Conservation (phyloP, 2,797 vertebrate species). For the Falco columbarius region DNA sequence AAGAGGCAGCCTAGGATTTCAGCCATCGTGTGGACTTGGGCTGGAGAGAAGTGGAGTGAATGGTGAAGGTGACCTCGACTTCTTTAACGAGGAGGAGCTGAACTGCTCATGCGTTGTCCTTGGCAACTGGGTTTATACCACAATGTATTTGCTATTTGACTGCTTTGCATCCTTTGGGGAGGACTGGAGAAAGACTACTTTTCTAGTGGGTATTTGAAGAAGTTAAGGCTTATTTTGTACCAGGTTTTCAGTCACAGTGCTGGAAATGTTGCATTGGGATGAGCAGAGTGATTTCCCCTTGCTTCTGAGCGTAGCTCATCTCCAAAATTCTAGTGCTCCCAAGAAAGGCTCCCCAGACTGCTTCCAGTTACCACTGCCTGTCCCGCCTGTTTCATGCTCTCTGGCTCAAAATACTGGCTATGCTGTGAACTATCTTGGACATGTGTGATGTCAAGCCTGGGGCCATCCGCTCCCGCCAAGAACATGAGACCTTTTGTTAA, state of each 20-base stretch:
- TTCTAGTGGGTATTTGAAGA: background rate
- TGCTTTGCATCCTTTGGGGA: background rate
- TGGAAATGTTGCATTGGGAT: background rate
- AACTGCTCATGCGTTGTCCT: background rate
- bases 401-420: background rate
- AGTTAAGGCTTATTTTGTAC: background rate
- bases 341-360: background rate
- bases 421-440: background rate
- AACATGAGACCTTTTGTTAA: background rate
- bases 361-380: background rate
- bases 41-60: background rate
- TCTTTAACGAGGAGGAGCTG: background rate
- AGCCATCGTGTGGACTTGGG: background rate
- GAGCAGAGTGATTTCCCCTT: background rate
- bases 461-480: background rate
- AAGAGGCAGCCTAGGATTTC: background rate
- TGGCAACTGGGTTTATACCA: background rate
- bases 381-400: background rate
- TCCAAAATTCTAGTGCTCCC: background rate
- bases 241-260: background rate
- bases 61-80: background rate
- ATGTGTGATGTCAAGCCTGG: background rate
- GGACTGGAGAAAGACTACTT: background rate
- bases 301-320: background rate
- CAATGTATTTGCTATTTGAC: background rate